Base-by-base conservation (phyloP, 2,888 invertebrate genomes). In the Drosophila pseudotalamancana region DNA sequence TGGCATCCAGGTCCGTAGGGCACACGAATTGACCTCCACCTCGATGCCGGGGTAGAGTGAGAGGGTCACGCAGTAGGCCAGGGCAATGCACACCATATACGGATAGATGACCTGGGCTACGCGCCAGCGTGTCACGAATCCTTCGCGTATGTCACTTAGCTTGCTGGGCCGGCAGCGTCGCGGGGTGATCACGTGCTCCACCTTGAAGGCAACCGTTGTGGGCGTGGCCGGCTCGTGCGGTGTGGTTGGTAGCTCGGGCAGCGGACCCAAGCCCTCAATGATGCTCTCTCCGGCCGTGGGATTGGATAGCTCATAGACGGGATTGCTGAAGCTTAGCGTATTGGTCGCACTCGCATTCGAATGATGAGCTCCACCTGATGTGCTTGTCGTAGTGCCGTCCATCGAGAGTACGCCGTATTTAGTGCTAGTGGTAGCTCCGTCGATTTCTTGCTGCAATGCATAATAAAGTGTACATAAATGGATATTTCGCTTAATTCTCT, bases 21-120 rank as follows among this genome's bases (percentile, higher is more conserved):
- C 93, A 88, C 97, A 97, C 60, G 97, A 97, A 11, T 95, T 93
- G 23, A 98, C 95, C 90, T 98, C 97, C 0, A 97, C 96, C 55
- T 97, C 95, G 46, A 98, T 96, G 48, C 98, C 98, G 0, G 98
- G 98, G 89, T 98, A 98, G 14, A 98, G 92, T 65, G 96, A 96
- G 3, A 98, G 93, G 0, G 98, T 98, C 0, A 97, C 96, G 89
- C 97, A 96, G 90, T 98, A 98, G 1, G 97, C 97, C 64, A 97
- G 91, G 0, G 95, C 96, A 76, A 98, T 97, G 19, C 96, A 95
- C 34, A 96, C 93, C 97, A 98, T 98, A 91, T 97, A 97, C 0
- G 97, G 97, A 91, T 96, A 97, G 71, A 97, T 96, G 0, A 95
- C 94, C 75, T 95, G 95, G 0, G 97, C 95, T 1, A 97, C 97